These are phyloP conservation scores for Cactoblastis cactorum DNA, from an alignment of 2,888 invertebrate genomes.

Conservation along the genomic window DNA sequence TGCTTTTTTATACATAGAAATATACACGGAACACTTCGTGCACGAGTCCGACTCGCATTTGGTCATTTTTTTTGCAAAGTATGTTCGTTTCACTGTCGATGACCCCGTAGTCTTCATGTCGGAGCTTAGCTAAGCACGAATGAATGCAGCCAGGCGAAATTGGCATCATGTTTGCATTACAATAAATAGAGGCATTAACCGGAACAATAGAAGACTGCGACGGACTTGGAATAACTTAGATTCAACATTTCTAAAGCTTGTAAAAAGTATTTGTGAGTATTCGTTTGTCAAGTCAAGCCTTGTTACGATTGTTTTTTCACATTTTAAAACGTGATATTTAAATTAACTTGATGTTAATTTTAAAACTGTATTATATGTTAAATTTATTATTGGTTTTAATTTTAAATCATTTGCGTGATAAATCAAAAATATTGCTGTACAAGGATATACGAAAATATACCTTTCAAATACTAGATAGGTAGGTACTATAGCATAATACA, in stretches of 20 bases:
- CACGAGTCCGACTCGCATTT: background rate
- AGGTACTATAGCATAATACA: no score
- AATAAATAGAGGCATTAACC: constrained; percentile 4
- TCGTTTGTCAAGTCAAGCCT: background rate
- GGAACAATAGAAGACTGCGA: background rate
- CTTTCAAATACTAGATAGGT: no score
- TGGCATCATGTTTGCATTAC: background rate
- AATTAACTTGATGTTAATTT: no score
- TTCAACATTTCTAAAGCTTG: background rate
- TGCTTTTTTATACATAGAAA: no score
- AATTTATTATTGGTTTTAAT: no score
- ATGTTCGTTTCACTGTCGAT: background rate
- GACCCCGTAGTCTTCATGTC: background rate
- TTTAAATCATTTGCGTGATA: no score
- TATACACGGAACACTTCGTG: background rate
- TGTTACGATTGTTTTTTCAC: no score
- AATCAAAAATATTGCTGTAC: no score
- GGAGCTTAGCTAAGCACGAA: background rate
- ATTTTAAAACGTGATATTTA: no score
- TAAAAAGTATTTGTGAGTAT: background rate
- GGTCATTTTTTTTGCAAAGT: no score
- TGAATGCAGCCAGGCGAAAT: background rate
- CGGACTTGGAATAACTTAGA: background rate
- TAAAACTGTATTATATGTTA: no score
- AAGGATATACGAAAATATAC: no score